Conservation (phyloP, 35 echinoderm and acorn worm genomes). For the Eucidaris tribuloides region DNA sequence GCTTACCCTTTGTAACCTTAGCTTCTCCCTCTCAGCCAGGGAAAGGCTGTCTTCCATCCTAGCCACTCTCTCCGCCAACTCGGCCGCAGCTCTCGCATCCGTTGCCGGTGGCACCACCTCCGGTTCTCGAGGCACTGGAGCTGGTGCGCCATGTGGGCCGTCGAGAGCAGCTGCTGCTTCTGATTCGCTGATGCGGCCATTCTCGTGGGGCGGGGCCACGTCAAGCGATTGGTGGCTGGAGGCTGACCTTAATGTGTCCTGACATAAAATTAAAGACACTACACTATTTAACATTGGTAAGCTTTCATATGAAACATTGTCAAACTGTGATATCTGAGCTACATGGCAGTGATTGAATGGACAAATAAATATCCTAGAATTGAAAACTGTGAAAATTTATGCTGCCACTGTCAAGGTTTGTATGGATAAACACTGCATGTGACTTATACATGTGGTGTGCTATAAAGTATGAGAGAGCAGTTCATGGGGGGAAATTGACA, state of each 20-base stretch:
- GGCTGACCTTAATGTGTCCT: neutral
- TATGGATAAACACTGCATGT: too few relatives aligned
- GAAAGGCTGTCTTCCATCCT: slow-evolving; percentile 70
- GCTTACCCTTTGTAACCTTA: slow-evolving; percentile 63
- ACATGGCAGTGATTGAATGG: too few relatives aligned
- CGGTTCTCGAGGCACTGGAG: neutral
- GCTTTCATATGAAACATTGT: too few relatives aligned
- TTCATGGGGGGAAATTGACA: too few relatives aligned
- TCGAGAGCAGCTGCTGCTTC: slow-evolving; percentile 4
- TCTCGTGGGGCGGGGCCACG: neutral
- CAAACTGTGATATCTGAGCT: too few relatives aligned
- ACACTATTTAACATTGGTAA: too few relatives aligned
- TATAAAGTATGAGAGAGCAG: too few relatives aligned
- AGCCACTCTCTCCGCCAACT: slow-evolving; percentile 35
- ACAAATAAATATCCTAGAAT: too few relatives aligned
- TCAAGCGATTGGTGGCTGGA: neutral
- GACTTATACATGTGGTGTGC: too few relatives aligned
- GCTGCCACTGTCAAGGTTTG: too few relatives aligned
- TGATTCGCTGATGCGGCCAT: slow-evolving; percentile 20
- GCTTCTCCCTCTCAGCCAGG: slow-evolving; percentile 66
- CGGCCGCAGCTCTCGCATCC: neutral
- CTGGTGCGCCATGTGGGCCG: slow-evolving; percentile 3
- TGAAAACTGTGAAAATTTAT: too few relatives aligned
- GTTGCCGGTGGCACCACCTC: neutral
- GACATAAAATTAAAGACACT: too few relatives aligned